Conservation (phyloP, 2,888 invertebrate species). For the Yponomeuta cagnagella region DNA sequence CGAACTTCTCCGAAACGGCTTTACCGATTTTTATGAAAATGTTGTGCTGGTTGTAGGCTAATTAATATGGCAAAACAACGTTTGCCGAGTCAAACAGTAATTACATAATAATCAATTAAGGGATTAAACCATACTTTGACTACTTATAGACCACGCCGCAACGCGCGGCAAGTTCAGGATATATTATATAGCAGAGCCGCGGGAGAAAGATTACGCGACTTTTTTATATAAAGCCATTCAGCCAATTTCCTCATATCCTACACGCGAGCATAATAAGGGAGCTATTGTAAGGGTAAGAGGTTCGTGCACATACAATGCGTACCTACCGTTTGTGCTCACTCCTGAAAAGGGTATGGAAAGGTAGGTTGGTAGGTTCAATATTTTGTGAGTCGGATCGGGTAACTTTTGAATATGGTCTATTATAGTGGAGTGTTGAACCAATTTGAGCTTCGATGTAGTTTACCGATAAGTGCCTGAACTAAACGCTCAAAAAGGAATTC, state of each 20-base stretch:
- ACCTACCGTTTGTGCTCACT: constrained; percentile 48
- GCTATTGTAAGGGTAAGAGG: constrained; percentile 69
- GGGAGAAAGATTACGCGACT: constrained; percentile 66
- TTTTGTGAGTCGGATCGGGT: constrained; percentile 48
- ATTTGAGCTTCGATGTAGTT: neutral
- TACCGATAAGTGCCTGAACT: neutral
- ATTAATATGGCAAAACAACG: too few species aligned
- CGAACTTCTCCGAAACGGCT: too few species aligned
- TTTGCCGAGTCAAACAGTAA: too few species aligned
- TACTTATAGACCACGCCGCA: constrained; percentile 32
- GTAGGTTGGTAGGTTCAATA: constrained; percentile 47
- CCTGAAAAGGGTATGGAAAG: constrained; percentile 41
- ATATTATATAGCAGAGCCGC: constrained; percentile 63
- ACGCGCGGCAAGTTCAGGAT: constrained; percentile 44
- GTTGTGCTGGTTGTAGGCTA: too few species aligned
- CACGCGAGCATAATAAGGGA: constrained; percentile 70
- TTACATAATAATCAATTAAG: too few species aligned
- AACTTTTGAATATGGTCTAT: constrained; percentile 29
- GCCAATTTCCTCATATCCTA: constrained; percentile 73
- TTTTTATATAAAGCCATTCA: constrained; percentile 73
- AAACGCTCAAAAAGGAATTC: neutral
- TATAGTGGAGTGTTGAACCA: constrained; percentile 8
- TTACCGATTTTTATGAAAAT: too few species aligned
- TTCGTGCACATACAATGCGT: constrained; percentile 65
- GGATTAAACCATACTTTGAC: too few species aligned